Evolutionary conservation across 37 sponge, comb jelly and placozoan genomes (phyloP).

Genomic region (Hormiphora californensis): DNA sequence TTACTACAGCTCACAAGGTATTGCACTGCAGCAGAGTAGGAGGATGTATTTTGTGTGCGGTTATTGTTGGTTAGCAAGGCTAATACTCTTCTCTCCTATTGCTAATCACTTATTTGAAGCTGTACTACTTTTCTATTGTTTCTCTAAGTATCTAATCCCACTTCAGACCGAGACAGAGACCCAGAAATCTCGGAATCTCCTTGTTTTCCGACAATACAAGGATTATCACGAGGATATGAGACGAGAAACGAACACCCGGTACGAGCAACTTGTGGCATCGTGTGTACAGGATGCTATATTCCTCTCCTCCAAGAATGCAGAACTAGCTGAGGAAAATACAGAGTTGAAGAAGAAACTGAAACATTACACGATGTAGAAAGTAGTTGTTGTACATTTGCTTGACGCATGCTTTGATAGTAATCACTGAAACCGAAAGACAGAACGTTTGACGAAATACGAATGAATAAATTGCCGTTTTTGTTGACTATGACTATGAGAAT

Average conservation of each 20-base stretch:
- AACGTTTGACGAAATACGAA: too few relatives aligned
- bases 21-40: too few relatives aligned
- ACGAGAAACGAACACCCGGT: neutral
- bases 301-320: constrained; percentile 16
- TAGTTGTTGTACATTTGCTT: too few relatives aligned
- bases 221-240: neutral
- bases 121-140: neutral
- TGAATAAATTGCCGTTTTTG: too few relatives aligned
- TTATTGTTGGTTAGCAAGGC: too few relatives aligned
- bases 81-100: neutral
- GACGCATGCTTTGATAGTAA: too few relatives aligned
- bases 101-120: neutral
- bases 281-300: neutral
- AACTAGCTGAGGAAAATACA: neutral
- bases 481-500: too few relatives aligned
- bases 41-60: too few relatives aligned
- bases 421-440: too few relatives aligned
- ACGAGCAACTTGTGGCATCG: neutral
- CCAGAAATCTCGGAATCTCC: neutral
- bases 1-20: neutral
- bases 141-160: too few relatives aligned
- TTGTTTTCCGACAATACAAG: neutral
- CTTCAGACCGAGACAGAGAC: neutral
- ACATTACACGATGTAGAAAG: too few relatives aligned
- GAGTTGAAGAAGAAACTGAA: neutral